Percentiles rank a stretch among this genome's conserved stretches.
These are phyloP conservation scores for Gnatocerus cornutus DNA, from an alignment of 2,888 invertebrate genomes.

Conservation along the genomic window DNA sequence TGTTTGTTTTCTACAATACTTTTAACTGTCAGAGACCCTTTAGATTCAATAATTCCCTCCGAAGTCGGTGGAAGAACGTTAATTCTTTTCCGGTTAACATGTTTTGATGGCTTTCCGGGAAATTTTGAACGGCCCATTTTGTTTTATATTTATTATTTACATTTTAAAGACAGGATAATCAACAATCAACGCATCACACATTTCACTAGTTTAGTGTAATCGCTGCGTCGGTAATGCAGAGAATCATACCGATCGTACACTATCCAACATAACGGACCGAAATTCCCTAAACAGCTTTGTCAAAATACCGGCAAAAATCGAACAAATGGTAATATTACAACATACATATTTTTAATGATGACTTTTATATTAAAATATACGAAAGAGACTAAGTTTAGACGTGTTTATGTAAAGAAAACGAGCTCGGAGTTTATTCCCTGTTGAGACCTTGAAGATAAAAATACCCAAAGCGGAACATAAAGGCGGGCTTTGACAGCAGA, in stretches of 20 bases:
- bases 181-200: constrained; percentile 64
- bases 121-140: constrained; percentile 87
- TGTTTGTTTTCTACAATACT: constrained; percentile 67
- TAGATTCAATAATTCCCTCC: constrained; percentile 64
- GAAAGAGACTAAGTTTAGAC: not conserved
- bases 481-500: constrained; percentile 12
- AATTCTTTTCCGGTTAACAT: constrained; percentile 88
- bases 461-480: constrained; percentile 7
- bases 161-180: constrained; percentile 62
- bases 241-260: not conserved
- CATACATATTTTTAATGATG: not conserved
- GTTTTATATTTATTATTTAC: constrained; percentile 59
- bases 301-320: not conserved
- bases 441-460: constrained; percentile 14
- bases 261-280: constrained; percentile 5
- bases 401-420: not conserved
- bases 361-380: not conserved
- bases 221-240: constrained; percentile 50
- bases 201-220: constrained; percentile 49
- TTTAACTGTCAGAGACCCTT: constrained; percentile 66
- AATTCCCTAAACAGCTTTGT: constrained; percentile 10
- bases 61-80: constrained; percentile 79
- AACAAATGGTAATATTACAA: not conserved
- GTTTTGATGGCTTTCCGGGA: constrained; percentile 91
- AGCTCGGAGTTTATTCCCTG: not conserved